Base-by-base conservation (phyloP, 2,113 vertebrate species). In the Oplegnathus fasciatus region DNA sequence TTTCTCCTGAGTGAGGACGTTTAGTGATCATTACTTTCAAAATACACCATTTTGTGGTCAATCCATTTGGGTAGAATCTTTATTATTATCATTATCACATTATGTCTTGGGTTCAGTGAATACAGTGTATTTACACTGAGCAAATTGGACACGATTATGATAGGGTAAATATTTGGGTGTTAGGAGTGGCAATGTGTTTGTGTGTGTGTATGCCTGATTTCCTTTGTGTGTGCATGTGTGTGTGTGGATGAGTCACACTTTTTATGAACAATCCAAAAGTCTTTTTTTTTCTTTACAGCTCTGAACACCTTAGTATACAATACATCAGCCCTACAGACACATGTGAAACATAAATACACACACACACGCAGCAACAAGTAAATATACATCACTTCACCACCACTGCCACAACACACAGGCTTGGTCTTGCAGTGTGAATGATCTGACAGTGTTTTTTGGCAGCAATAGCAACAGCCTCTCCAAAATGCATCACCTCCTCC, bases 111-210 rank as follows among this genome's bases (percentile, higher is more conserved):
- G 42, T 64, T 55, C 50, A 46, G 34, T 61, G 68, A 54, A 52
- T 17, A 40, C 22, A 60, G 17, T 26, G 30, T 86, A 83, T 89
- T 86, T 86, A 81, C 57, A 42, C 42, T 58, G 44, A 75, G 67
- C 64, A 54, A 74, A 55, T 58, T 77, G 44, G 48, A 82, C 54
- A 5, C 85, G 54, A 86, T 89, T 83, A 84, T 75, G 37, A 32
- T 26, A 32, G 67, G 18, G 48, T 80, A 89, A 87, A 91, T 88
- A 88, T 92, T 80, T 82, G 60, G 54, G 28, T 70, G 54, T 86
- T 64, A n/a, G 61, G 48, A 60, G 75, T 73, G 67, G 46, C 58
- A 24, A 2, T 68, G 48, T 71, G 37, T 85, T 48, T 69, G 54
- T 58, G 7, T 48, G 34, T 28, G 44, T 67, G 82, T 74, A 14